Conservation (phyloP, 2,113 vertebrate species). For the Ondatra zibethicus region DNA sequence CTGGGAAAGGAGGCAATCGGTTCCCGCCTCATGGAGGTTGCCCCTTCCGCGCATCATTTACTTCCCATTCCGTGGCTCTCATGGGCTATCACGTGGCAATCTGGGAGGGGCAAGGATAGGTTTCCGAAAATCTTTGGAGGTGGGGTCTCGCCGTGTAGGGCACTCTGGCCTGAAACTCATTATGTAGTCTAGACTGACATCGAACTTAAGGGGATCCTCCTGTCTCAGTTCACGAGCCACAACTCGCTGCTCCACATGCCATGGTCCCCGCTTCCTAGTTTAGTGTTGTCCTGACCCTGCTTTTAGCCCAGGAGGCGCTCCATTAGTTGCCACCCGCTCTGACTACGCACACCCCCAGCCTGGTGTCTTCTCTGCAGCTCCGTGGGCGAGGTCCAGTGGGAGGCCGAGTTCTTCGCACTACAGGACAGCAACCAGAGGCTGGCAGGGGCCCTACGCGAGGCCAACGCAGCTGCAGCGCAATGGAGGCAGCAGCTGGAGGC, state of each 20-base stretch:
- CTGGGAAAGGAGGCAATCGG: neutral
- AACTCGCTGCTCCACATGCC: neutral
- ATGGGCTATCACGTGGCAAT: neutral
- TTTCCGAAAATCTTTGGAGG: neutral
- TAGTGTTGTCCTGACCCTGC: neutral
- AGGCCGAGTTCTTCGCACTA: conserved; percentile 95
- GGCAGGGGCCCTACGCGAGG: conserved; percentile 94
- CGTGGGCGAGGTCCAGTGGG: conserved; percentile 97
- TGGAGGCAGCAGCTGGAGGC: conserved; percentile 97
- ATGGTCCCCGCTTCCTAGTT: neutral
- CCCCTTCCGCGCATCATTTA: too few species aligned
- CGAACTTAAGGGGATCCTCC: neutral
- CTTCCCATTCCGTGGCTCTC: neutral
- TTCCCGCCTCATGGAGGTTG: neutral
- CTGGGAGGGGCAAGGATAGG: neutral
- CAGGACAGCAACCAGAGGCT: conserved; percentile 97
- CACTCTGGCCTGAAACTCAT: too few species aligned
- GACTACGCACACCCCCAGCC: neutral
- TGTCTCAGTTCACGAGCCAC: neutral
- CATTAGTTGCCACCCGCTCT: neutral
- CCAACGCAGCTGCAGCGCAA: conserved; percentile 95
- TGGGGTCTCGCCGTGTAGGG: neutral
- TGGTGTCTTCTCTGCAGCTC: conserved; percentile 86
- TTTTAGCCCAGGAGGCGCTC: neutral
- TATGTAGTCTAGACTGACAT: neutral